Base-by-base conservation (phyloP, 2,113 vertebrate genomes). In the Notothenia rossii region DNA sequence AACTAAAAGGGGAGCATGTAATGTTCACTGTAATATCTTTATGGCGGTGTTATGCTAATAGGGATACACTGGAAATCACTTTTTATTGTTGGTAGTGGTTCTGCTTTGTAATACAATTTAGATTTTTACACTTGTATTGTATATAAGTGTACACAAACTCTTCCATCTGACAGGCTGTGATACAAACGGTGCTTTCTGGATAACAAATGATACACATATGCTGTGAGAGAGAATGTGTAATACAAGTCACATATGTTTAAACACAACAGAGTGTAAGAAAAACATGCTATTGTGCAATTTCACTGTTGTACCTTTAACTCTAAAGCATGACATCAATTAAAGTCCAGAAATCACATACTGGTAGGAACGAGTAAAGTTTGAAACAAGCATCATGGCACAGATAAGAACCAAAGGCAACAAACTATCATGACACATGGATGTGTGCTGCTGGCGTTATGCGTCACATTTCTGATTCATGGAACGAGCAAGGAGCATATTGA, bases 341-440 rank as follows among this genome's bases (percentile, higher is more conserved):
- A 69, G 25, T 3, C 15, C 9, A 49, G 33, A 9, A 46, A 65
- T 40, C 15, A 45, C 25, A n/a, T 2, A 40, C 3, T 2, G 3
- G 2, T 66, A 22, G 8, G 13, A 15, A 64, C 20, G 15, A 12
- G 45, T 29, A n/a, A 48, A 17, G 5, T 56, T 66, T 55, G 20
- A 77, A 69, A 75, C 54, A 55, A 71, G 64, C 12, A 63, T 61
- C 17, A 61, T 60, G 56, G 79, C 55, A 84, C 63, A 83, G 54
- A 71, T 67, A 61, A 79, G 20, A 1, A 70, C 56, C 71, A 10
- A 62, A 83, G 2, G 65, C 18, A 75, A 66, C 48, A 65, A 45
- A 18, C n/a, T 45, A 49, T 14, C 53, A n/a, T 55, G 60, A 48
- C 20, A 75, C 45, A 56, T 33, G 1, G 4, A 43, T 15, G 54